Evolutionary conservation across 1,140 invertebrate genomes (phyloP).

Genomic region (Drosophila truncata): DNA sequence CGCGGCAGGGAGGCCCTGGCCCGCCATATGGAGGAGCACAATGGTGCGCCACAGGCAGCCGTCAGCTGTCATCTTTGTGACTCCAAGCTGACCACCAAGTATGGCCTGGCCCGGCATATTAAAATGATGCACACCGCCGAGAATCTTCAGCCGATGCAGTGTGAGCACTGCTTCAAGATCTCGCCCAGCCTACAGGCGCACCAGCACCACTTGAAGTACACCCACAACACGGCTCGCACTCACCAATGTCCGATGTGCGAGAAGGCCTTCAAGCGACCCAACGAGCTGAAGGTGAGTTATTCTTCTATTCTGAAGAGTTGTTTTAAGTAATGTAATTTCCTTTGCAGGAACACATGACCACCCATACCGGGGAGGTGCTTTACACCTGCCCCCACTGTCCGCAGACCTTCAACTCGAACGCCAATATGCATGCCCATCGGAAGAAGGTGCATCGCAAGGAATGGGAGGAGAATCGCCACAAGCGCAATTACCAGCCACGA

Average conservation of each 20-base stretch:
- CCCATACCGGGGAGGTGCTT: slow-evolving; percentile 74
- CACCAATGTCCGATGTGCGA: slow-evolving; percentile 76
- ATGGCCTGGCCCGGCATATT: slow-evolving; percentile 70
- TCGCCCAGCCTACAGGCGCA: slow-evolving; percentile 70
- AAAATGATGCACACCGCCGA: slow-evolving; percentile 76
- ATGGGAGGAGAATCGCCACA: slow-evolving; percentile 67
- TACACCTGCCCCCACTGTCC: slow-evolving; percentile 83
- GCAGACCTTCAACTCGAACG: slow-evolving; percentile 79
- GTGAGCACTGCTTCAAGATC: slow-evolving; percentile 67
- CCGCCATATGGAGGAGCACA: slow-evolving; percentile 74
- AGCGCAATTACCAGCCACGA: slow-evolving; percentile 22
- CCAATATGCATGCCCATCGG: slow-evolving; percentile 82
- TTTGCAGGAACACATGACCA: slow-evolving; percentile 77
- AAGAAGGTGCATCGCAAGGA: slow-evolving; percentile 80
- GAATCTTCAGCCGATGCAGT: slow-evolving; percentile 65
- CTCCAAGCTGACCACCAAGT: slow-evolving; percentile 68
- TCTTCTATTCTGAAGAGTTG: neutral
- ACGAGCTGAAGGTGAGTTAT: slow-evolving; percentile 55
- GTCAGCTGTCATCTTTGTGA: slow-evolving; percentile 75
- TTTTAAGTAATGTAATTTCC: neutral
- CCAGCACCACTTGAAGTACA: slow-evolving; percentile 69
- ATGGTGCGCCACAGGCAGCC: slow-evolving; percentile 34
- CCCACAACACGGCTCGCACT: slow-evolving; percentile 60
- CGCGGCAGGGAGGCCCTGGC: slow-evolving; percentile 56
- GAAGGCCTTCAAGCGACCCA: slow-evolving; percentile 73